phyloP scores from a whole-genome alignment of 2,797 vertebrate genomes.

The Menidia menidia region DNA sequence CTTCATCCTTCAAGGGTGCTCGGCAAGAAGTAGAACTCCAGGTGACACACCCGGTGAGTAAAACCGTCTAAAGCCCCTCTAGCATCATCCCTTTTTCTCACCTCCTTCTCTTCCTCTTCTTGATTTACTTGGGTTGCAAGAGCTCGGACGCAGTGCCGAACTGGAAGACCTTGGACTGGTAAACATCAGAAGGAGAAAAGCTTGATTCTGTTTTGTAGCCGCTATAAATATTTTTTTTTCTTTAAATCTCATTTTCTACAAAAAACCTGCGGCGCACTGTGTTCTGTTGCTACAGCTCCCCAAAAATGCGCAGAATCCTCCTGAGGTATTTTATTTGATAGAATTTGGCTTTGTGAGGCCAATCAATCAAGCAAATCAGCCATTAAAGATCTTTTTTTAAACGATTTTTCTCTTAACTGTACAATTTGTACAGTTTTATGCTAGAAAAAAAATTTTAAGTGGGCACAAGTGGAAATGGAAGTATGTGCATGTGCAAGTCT shows the following conservation, averaged over 20 bases:
- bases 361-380: slow-evolving; percentile 73
- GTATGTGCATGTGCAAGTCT: slow-evolving; percentile 64
- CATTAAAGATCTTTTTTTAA: slow-evolving; percentile 48
- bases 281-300: slow-evolving; percentile 61
- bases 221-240: slow-evolving; percentile 38
- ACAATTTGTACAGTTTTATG: slow-evolving; percentile 56
- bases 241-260: slow-evolving; percentile 44
- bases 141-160: slow-evolving; percentile 63
- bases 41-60: slow-evolving; percentile 31
- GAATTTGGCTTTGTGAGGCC: slow-evolving; percentile 80
- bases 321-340: slow-evolving; percentile 84
- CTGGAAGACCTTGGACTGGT: slow-evolving; percentile 84
- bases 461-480: slow-evolving; percentile 56
- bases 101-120: slow-evolving; percentile 40
- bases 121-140: slow-evolving; percentile 62
- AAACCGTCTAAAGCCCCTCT: slow-evolving; percentile 32
- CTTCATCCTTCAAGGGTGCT: slow-evolving; percentile 41
- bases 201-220: slow-evolving; percentile 57
- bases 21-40: slow-evolving; percentile 23
- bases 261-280: slow-evolving; percentile 56
- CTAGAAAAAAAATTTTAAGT: slow-evolving; percentile 39
- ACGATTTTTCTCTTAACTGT: slow-evolving; percentile 44
- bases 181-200: slow-evolving; percentile 72
- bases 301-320: slow-evolving; percentile 79
- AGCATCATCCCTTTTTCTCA: slow-evolving; percentile 30